A percentile compares a stretch with the other conserved stretches of the same genome.
These are phyloP conservation scores for Abrostola tripartita DNA, from an alignment of 2,888 invertebrate genomes.

Conservation along the genomic window DNA sequence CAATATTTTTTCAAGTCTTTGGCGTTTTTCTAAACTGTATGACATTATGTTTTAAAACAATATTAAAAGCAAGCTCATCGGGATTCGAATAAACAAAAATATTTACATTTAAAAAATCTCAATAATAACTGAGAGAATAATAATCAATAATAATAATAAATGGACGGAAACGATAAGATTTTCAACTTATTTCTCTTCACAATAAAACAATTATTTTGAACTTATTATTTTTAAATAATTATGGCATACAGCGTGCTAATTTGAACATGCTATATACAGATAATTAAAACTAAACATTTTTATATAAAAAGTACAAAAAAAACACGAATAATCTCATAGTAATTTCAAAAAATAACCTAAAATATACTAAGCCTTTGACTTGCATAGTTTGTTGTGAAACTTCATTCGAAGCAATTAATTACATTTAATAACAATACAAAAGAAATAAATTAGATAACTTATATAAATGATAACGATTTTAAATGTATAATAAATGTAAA, in stretches of 20 bases:
- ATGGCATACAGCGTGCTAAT: conserved; percentile 65
- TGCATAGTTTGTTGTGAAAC: conserved; percentile 57
- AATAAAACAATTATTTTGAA: conserved; percentile 74
- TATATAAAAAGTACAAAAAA: conserved; percentile 81
- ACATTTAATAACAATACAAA: conserved; percentile 70
- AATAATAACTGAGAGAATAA: conserved; percentile 66
- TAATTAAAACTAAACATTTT: conserved; percentile 72
- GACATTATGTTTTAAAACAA: conserved; percentile 69
- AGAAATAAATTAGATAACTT: conserved; percentile 74
- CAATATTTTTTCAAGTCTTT: conserved; percentile 77
- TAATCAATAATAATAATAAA: conserved; percentile 68
- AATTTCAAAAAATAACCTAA: conserved; percentile 82
- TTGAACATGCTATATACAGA: conserved; percentile 58
- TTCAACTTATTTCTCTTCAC: conserved; percentile 69
- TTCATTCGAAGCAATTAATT: conserved; percentile 54
- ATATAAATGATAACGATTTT: conserved; percentile 68
- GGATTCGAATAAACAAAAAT: conserved; percentile 44
- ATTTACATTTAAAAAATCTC: conserved; percentile 62
- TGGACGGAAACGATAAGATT: conserved; percentile 87
- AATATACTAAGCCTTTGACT: conserved; percentile 68
- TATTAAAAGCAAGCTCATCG: conserved; percentile 65
- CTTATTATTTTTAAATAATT: conserved; percentile 72
- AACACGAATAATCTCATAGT: conserved; percentile 85
- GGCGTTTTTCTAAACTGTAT: conserved; percentile 87
- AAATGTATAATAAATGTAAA: conserved; percentile 62